Evolutionary conservation across 2,113 vertebrate genomes (phyloP).

Genomic region (Clupea harengus): DNA sequence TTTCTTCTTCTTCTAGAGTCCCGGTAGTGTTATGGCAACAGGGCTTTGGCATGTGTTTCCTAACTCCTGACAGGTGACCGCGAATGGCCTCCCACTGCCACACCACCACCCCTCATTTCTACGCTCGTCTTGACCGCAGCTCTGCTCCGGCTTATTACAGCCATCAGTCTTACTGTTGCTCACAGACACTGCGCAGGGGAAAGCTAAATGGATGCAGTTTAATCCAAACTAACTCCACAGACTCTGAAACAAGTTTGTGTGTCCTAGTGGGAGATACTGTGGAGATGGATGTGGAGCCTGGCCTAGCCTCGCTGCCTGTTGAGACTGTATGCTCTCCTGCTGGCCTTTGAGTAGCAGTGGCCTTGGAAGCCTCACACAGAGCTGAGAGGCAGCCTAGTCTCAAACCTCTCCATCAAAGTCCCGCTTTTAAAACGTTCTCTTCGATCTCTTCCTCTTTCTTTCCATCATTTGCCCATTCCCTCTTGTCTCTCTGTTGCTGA

Average conservation of each 20-base stretch:
- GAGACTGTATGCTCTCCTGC: no score
- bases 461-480: background rate
- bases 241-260: background rate
- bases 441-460: background rate
- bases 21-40: no score
- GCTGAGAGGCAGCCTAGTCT: background rate
- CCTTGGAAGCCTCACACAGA: background rate
- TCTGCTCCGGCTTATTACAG: background rate
- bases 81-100: no score
- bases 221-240: background rate
- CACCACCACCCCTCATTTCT: no score
- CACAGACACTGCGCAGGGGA: background rate
- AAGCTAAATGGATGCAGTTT: background rate
- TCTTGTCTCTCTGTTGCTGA: background rate
- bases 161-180: background rate
- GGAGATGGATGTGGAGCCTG: background rate
- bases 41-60: no score
- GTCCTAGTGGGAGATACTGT: background rate
- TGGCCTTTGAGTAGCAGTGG: no score
- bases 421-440: background rate
- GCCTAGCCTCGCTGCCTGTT: background rate
- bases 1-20: no score
- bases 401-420: background rate
- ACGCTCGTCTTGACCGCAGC: background rate
- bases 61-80: no score